Evolutionary conservation across 2,888 invertebrate species (phyloP), one percentile per base, ranked within the genome.

Genomic region (Odontocolon sp.): DNA sequence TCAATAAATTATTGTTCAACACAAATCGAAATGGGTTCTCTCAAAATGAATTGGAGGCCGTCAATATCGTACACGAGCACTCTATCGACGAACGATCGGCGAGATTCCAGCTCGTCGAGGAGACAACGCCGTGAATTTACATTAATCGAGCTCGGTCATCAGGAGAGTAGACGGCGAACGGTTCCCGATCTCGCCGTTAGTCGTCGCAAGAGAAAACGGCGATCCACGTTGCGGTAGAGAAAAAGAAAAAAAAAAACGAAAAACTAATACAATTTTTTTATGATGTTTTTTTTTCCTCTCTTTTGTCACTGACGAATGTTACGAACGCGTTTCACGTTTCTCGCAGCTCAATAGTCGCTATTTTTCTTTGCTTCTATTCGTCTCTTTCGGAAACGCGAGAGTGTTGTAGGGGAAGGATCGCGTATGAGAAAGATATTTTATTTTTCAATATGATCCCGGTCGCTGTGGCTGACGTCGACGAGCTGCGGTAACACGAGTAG

Each of bases 101-200:
- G 74, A 63, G 52, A 74, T 67, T 40, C 66, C 14, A 5, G 61
- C 16, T 28, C 54, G 23, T 56, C 59, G 64, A 26, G 18, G 26
- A 59, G 18, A 50, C n/a, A n/a, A n/a, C 63, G 36, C 69, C 56
- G 66, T 77, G 69, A 84, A 82, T 83, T 83, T 80, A 78, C 80
- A 78, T 81, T 81, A 81, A 80, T 81, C 70, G 67, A 80, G 66
- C 75, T 64, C 52, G n/a, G 38, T 47, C 75, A 82, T 73, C 78
- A 80, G 67, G 80, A 78, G 73, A 81, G 63, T 64, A 78, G 70
- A 72, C 38, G 61, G 59, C 38, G 33, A 45, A 11, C 21, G 68
- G 31, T 66, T 42, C 21, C 31, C 59, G 8, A 21, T 59, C 11
- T 50, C 38, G 16, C 45, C 31, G 26, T 1, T 3, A 18, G 28